These are phyloP conservation scores for Hippopotamyrus pictus DNA, from an alignment of 2,797 vertebrate species.

Conservation along the genomic window DNA sequence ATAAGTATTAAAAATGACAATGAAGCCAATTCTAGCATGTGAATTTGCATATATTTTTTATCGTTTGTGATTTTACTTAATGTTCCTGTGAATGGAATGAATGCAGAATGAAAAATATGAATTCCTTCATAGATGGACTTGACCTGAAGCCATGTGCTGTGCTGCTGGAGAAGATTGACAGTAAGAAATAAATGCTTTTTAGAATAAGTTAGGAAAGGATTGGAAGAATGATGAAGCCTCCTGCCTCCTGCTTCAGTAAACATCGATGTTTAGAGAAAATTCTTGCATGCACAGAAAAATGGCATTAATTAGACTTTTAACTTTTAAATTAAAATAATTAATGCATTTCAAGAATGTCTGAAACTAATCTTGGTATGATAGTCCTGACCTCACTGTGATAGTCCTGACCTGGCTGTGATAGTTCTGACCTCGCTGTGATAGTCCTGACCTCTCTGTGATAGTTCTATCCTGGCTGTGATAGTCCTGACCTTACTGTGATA, in stretches of 20 bases:
- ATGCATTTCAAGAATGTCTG: neutral
- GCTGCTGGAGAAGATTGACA: slow-evolving; percentile 53
- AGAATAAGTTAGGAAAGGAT: neutral
- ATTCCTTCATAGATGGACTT: slow-evolving; percentile 44
- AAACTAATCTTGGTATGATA: neutral
- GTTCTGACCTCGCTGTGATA: neutral
- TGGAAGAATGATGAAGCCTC: neutral
- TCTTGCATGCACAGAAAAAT: neutral
- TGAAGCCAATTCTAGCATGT: neutral
- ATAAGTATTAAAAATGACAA: neutral
- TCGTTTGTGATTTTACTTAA: neutral
- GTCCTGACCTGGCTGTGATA: no score
- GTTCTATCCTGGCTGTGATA: neutral
- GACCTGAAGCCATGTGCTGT: slow-evolving; percentile 60
- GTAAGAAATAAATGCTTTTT: slow-evolving; percentile 48
- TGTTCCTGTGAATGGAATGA: neutral
- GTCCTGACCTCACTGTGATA: neutral
- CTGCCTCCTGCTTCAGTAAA: neutral
- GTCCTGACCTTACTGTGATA: neutral
- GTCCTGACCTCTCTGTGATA: neutral
- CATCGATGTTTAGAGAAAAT: neutral
- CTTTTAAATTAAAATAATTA: neutral
- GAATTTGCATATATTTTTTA: neutral
- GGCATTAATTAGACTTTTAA: neutral
- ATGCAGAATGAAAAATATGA: neutral